A percentile compares a stretch with the other conserved stretches of the same genome.
phyloP scores from a whole-genome alignment of 2,797 vertebrate species.

The Cyprinodon diabolis region DNA sequence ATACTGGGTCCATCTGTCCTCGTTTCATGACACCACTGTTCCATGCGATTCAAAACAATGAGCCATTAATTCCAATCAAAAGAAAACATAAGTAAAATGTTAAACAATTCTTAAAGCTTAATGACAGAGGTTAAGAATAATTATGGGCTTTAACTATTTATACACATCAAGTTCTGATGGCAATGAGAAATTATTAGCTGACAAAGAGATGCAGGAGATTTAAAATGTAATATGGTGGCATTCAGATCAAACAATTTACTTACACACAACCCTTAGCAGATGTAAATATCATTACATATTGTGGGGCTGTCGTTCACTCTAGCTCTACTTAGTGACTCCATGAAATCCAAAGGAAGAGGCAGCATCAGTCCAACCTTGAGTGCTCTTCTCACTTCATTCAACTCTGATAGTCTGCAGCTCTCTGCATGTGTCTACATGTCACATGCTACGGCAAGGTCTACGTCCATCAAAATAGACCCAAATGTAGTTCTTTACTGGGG shows the following conservation, averaged over 20 bases:
- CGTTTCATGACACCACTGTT: no score
- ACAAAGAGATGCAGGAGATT: not conserved
- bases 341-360: not conserved
- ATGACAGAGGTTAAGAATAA: not conserved
- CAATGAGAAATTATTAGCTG: not conserved
- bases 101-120: not conserved
- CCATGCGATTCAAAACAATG: no score
- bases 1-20: no score
- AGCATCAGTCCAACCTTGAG: not conserved
- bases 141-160: not conserved
- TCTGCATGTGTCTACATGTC: not conserved
- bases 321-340: not conserved
- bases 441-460: no score
- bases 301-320: not conserved
- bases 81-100: not conserved
- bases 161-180: not conserved
- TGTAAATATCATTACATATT: not conserved
- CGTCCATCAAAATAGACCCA: not conserved
- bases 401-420: not conserved
- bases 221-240: not conserved
- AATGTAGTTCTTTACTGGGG: not conserved
- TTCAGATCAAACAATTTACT: not conserved
- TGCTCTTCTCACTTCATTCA: not conserved
- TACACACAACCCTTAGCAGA: not conserved
- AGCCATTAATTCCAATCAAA: not conserved